These are phyloP conservation scores for Eristalis tenax DNA, from an alignment of 2,888 invertebrate genomes.

Conservation along the genomic window DNA sequence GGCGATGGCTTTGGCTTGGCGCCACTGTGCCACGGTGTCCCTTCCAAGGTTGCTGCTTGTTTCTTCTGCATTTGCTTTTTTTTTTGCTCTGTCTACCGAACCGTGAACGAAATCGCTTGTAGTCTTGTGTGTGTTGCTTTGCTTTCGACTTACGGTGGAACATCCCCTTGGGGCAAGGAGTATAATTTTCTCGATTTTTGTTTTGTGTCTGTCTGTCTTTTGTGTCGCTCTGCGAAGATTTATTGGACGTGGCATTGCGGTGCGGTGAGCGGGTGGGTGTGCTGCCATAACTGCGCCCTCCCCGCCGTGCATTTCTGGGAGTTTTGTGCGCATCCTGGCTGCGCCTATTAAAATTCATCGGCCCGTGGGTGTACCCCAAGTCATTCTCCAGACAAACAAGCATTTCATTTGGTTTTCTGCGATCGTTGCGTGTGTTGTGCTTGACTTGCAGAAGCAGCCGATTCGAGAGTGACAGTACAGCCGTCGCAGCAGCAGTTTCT, in stretches of 20 bases:
- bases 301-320: neutral
- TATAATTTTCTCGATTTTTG: slow-evolving; percentile 14
- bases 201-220: slow-evolving; percentile 22
- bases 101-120: slow-evolving; percentile 23
- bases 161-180: slow-evolving; percentile 18
- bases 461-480: neutral
- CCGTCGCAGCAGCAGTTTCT: neutral
- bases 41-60: neutral
- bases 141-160: slow-evolving; percentile 21
- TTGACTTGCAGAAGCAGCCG: neutral
- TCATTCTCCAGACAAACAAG: neutral
- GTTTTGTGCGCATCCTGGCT: slow-evolving; percentile 44
- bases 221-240: slow-evolving; percentile 29
- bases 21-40: slow-evolving; percentile 16
- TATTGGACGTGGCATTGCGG: slow-evolving; percentile 46
- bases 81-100: neutral
- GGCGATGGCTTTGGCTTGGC: neutral
- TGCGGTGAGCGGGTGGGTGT: neutral
- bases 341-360: slow-evolving; percentile 45
- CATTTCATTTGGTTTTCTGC: neutral
- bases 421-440: neutral
- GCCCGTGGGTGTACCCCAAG: slow-evolving; percentile 10
- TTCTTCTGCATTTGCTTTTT: slow-evolving; percentile 3
- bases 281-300: neutral
- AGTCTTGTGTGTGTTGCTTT: neutral